These are phyloP conservation scores for Cabera pusaria DNA, from an alignment of 2,888 invertebrate species.

Conservation along the genomic window DNA sequence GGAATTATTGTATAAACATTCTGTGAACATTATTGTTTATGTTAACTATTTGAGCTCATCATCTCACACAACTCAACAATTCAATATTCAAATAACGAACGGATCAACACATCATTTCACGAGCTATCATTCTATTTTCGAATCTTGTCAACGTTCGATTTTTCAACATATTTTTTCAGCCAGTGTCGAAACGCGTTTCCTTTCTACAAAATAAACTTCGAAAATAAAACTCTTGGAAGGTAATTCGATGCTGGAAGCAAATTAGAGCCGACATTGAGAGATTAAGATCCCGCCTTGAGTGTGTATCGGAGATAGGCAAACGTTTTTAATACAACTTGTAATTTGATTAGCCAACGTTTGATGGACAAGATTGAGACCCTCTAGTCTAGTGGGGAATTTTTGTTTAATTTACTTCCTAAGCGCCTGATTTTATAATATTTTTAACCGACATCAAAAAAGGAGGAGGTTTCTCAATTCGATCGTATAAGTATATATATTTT, in stretches of 20 bases:
- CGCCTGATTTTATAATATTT: no score
- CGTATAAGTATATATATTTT: no score
- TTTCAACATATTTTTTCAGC: slow-evolving; percentile 46
- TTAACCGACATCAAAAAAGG: no score
- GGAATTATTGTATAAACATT: no score
- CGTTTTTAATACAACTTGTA: slow-evolving; percentile 44
- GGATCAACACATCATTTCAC: slow-evolving; percentile 17
- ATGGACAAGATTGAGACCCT: slow-evolving; percentile 12
- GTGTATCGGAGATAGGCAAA: slow-evolving; percentile 46
- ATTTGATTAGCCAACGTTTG: slow-evolving; percentile 48
- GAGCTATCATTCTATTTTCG: slow-evolving; percentile 23
- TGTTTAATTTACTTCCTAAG: no score
- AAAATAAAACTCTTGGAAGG: slow-evolving; percentile 77
- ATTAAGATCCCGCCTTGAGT: slow-evolving; percentile 70
- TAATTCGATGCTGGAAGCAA: slow-evolving; percentile 76
- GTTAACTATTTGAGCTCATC: no score
- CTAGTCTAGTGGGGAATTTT: no score
- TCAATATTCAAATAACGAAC: slow-evolving; percentile 11
- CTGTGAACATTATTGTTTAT: no score
- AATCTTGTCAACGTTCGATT: slow-evolving; percentile 26
- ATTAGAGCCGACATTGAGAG: slow-evolving; percentile 82
- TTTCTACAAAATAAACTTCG: slow-evolving; percentile 57
- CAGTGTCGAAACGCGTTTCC: slow-evolving; percentile 73
- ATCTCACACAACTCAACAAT: slow-evolving; percentile 1
- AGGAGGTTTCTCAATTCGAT: no score